phyloP scores from a whole-genome alignment of 92 coral and sea anemone species.

The Phymanthus crucifer region DNA sequence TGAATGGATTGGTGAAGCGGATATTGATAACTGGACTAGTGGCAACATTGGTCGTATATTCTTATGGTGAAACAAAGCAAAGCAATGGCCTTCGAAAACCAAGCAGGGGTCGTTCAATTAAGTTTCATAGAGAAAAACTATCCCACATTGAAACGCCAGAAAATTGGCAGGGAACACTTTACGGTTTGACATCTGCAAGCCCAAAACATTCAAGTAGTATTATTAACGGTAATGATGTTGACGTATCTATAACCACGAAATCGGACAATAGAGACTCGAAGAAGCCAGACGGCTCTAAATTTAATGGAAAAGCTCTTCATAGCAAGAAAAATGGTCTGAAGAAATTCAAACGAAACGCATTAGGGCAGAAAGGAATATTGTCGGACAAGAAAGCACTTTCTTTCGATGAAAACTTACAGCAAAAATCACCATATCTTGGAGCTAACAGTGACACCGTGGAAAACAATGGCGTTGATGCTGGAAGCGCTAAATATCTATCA shows the following conservation, averaged over 20 bases:
- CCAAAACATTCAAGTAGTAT: not conserved
- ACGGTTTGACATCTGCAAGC: not conserved
- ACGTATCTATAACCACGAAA: not conserved
- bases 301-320: not conserved
- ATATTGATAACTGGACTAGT: not conserved
- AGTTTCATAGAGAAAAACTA: not conserved
- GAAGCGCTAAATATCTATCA: not conserved
- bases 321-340: not conserved
- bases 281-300: not conserved
- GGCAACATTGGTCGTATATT: not conserved
- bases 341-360: not conserved
- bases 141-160: not conserved
- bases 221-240: not conserved
- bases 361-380: not conserved
- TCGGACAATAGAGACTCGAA: not conserved
- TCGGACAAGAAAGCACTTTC: not conserved
- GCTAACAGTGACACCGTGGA: not conserved
- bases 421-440: not conserved
- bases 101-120: not conserved
- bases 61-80: not conserved
- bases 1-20: conserved; percentile 8
- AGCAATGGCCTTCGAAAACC: not conserved
- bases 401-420: not conserved
- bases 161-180: not conserved
- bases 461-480: not conserved